These are phyloP conservation scores for Phallusia fumigata DNA, from an alignment of 23 tunicate species.

Conservation along the genomic window DNA sequence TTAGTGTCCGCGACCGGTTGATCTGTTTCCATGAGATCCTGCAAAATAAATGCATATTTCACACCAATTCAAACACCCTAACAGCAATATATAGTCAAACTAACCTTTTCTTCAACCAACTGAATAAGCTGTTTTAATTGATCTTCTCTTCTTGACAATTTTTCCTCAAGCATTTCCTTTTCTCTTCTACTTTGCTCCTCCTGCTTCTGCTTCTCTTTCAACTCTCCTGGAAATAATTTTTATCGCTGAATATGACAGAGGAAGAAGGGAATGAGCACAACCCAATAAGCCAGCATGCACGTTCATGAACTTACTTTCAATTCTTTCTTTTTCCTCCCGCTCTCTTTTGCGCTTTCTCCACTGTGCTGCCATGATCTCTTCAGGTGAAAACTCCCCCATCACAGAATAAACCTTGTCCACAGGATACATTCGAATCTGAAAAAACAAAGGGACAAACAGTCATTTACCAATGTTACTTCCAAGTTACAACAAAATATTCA, in stretches of 20 bases:
- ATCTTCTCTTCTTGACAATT: slow-evolving; percentile 12
- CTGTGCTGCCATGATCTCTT: slow-evolving; percentile 43
- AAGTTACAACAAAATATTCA: too few species aligned
- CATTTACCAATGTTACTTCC: too few species aligned
- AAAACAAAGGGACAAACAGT: background rate
- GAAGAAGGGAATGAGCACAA: too few species aligned
- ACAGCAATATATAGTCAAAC: background rate
- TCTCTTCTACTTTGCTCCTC: background rate
- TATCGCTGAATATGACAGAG: too few species aligned
- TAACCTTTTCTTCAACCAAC: background rate
- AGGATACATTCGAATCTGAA: slow-evolving; percentile 38
- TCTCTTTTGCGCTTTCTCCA: slow-evolving; percentile 28
- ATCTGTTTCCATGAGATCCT: slow-evolving; percentile 7
- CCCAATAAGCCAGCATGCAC: too few species aligned
- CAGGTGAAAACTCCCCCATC: slow-evolving; percentile 50
- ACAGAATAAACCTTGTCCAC: slow-evolving; percentile 52
- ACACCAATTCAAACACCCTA: too few species aligned
- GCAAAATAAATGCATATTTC: background rate
- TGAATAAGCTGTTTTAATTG: slow-evolving; percentile 21
- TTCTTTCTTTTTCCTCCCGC: slow-evolving; percentile 14
- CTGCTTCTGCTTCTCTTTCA: background rate
- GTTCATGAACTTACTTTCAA: background rate
- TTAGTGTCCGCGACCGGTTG: background rate
- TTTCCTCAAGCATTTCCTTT: slow-evolving; percentile 3
- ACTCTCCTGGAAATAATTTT: background rate